Conservation (phyloP, 2,113 vertebrate species). For the Nettapus auritus region DNA sequence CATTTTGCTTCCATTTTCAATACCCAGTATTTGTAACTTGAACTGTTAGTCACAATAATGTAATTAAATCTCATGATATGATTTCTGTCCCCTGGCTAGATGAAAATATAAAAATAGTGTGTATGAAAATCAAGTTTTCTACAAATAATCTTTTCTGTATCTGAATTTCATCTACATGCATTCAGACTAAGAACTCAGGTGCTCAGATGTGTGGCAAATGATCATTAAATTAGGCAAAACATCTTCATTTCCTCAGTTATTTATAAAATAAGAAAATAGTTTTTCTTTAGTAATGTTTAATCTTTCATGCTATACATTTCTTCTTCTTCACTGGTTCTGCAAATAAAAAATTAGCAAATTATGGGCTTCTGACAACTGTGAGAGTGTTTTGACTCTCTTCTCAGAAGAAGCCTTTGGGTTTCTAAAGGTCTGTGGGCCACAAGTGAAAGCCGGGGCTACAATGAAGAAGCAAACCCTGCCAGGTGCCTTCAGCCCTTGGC, state of each 20-base stretch:
- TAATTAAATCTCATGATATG: slow-evolving; percentile 1
- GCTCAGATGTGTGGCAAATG: background rate
- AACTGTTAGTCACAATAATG: background rate
- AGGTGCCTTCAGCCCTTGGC: background rate
- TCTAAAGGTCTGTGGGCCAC: background rate
- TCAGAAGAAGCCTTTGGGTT: background rate
- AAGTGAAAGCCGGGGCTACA: background rate
- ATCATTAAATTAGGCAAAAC: background rate
- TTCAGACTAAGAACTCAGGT: background rate
- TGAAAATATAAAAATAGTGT: background rate
- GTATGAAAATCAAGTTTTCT: slow-evolving; percentile 14
- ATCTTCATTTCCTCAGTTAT: background rate
- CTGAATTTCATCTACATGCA: slow-evolving; percentile 12
- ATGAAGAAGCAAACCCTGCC: background rate
- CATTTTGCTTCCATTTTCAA: slow-evolving; percentile 35
- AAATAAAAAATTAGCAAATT: background rate
- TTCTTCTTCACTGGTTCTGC: background rate
- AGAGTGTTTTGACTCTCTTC: background rate
- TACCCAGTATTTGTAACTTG: background rate
- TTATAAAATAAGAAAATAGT: background rate
- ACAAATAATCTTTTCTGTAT: background rate
- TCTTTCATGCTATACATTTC: background rate
- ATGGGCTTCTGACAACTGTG: background rate
- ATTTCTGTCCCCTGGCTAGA: slow-evolving; percentile 11
- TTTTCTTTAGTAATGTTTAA: background rate